Base-by-base conservation (phyloP, 2,113 vertebrate genomes). In the Smithornis capensis region DNA sequence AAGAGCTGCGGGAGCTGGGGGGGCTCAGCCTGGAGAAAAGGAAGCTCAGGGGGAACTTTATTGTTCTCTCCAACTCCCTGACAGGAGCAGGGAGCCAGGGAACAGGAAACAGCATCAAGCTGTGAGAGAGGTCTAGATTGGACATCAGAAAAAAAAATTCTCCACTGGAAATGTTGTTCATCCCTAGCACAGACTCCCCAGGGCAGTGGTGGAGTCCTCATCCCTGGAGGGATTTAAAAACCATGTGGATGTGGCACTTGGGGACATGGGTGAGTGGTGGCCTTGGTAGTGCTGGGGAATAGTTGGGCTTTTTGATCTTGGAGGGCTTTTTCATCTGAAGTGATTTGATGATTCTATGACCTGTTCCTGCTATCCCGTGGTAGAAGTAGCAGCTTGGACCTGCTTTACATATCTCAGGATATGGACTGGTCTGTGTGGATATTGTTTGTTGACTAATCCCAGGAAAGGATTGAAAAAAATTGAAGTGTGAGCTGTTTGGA, bases 241-340 rank as follows among this genome's bases (percentile, higher is more conserved):
- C 37, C 2, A 1, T 19, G 25, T 63, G 2, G 37, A 44, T 50
- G 59, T 57, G 68, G 13, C 50, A 44, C 37, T 0, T 44, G 42
- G 50, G 68, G 59, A 37, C 27, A 7, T 2, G 18, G 31, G 18
- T 22, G 2, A 31, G 42, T 27, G 35, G 50, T 73, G 50, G 50
- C 31, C 35, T 35, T 73, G 67, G 76, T 27, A 65, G 59, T 28
- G 50, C 42, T 50, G 50, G 18, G 6, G 12, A 9, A 15, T 4
- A 8, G 11, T 29, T 65, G 59, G 31, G 28, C 35, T 42, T 0
- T 0, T 33, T 24, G 59, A 37, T 23, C 31, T 23, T 12, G 15
- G 31, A 23, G 9, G 17, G 3, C 14, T 63, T 87, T 29, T 29
- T 49, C 40, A 35, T 21, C 25, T 21, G 14, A 35, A 79, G 71